Evolutionary conservation across 2,888 invertebrate species (phyloP), one percentile per base, ranked within the genome.

Genomic region (Sussaba pulchella): DNA sequence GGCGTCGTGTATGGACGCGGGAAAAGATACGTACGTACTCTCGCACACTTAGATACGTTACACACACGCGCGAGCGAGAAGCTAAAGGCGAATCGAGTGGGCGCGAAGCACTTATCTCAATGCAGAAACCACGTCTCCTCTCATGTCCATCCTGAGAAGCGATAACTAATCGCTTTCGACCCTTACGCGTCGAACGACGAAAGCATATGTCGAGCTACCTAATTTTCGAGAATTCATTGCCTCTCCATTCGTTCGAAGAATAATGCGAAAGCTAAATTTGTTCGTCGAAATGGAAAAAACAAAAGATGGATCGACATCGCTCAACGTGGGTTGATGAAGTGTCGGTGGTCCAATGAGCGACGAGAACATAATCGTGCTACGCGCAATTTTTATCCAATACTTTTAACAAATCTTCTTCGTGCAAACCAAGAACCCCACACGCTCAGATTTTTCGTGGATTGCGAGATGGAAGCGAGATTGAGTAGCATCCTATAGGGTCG

Each of bases 391-490:
- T 61, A 43, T 54, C 19, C 43, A 17, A 9, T 52, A 31, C 52
- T 54, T 39, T 36, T 36, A 43, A 63, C 41, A 4, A 2, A 5
- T n/a, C 10, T 50, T 50, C 19, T 24, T 39, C 12, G 64, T 54
- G 71, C 67, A 50, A 74, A 77, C 50, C 77, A 76, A 74, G 47
- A 77, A 82, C 50, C 69, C 73, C 52, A 10, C n/a, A 67, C 75
- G 82, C 85, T 83, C 84, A 82, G 87, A 88, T 89, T 88, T 87
- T 87, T 85, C 81, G 87, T 85, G n/a, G n/a, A 86, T 88, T 87
- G 87, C 83, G 87, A 87, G 81, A 69, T n/a, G n/a, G n/a, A n/a
- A n/a, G n/a, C 41, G n/a, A 70, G 14, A 57, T 36, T 0, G 57
- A 64, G 63, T 31, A 73, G 36, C 64, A 41, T 69, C 41, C 21